These are phyloP conservation scores for Sebastes taczanowskii DNA, from an alignment of 2,797 vertebrate species.

Conservation along the genomic window DNA sequence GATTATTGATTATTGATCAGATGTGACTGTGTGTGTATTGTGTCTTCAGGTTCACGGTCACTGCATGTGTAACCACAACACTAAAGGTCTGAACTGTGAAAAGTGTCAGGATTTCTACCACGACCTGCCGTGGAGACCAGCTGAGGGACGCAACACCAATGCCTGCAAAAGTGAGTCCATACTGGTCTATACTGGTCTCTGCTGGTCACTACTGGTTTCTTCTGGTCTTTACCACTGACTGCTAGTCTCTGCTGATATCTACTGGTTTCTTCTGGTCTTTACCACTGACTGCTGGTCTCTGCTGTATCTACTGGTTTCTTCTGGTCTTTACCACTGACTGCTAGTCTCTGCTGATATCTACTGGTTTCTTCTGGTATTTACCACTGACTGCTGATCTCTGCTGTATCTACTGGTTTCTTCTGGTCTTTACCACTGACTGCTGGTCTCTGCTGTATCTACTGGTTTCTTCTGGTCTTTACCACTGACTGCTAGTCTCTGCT, in stretches of 20 bases:
- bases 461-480: too few species aligned
- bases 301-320: too few species aligned
- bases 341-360: not conserved
- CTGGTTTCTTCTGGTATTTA: not conserved
- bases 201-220: too few species aligned
- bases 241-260: accelerated
- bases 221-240: not conserved
- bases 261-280: not conserved
- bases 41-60: slow-evolving; percentile 91
- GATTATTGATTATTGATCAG: not conserved
- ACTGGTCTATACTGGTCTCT: not conserved
- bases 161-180: slow-evolving; percentile 92
- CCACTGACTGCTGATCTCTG: not conserved
- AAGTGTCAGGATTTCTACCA: slow-evolving; percentile 94
- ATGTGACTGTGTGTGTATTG: not conserved
- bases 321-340: not conserved
- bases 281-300: not conserved
- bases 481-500: not conserved
- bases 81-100: slow-evolving; percentile 95
- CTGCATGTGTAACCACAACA: slow-evolving; percentile 97
- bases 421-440: too few species aligned
- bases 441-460: not conserved
- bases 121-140: slow-evolving; percentile 93
- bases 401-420: too few species aligned
- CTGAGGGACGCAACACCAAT: slow-evolving; percentile 93